These are phyloP conservation scores for Prunella fulvescens DNA, from an alignment of 2,113 vertebrate genomes.

Conservation along the genomic window DNA sequence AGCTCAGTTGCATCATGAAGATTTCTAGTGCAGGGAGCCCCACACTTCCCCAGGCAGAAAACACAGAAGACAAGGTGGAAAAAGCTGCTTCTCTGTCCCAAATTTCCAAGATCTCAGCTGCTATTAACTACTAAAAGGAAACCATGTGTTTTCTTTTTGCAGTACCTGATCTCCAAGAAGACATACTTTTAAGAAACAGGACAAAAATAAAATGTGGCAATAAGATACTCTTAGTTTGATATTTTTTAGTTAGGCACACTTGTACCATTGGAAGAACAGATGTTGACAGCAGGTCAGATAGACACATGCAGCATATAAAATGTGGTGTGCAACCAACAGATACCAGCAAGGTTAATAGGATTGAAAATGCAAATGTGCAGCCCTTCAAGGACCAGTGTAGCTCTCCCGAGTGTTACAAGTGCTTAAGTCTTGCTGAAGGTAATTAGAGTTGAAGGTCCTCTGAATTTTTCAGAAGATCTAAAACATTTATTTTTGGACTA, in stretches of 20 bases:
- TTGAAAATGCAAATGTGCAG: not conserved
- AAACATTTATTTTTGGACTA: not conserved
- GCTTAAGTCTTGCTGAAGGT: not conserved
- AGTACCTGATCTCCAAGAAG: not conserved
- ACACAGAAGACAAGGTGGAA: not conserved
- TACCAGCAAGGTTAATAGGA: not conserved
- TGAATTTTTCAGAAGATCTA: slow-evolving; percentile 30
- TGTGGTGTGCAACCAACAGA: not conserved
- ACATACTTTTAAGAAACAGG: not conserved
- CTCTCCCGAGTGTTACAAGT: not conserved
- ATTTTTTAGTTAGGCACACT: not conserved
- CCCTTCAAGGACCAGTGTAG: not conserved
- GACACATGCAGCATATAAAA: not conserved
- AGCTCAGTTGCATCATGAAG: not conserved
- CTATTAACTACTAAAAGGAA: not conserved
- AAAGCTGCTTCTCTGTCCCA: not conserved
- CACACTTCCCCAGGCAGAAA: not conserved
- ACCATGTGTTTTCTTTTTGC: not conserved
- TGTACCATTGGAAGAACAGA: not conserved
- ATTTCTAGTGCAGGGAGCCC: not conserved
- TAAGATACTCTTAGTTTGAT: not conserved
- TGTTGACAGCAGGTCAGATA: not conserved
- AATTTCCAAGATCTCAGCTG: not conserved
- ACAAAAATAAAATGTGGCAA: not conserved
- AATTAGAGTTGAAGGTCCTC: not conserved